Evolutionary conservation across 1,140 invertebrate species (phyloP), one percentile per base, ranked within the genome.

Genomic region (Parapsyche elsis): DNA sequence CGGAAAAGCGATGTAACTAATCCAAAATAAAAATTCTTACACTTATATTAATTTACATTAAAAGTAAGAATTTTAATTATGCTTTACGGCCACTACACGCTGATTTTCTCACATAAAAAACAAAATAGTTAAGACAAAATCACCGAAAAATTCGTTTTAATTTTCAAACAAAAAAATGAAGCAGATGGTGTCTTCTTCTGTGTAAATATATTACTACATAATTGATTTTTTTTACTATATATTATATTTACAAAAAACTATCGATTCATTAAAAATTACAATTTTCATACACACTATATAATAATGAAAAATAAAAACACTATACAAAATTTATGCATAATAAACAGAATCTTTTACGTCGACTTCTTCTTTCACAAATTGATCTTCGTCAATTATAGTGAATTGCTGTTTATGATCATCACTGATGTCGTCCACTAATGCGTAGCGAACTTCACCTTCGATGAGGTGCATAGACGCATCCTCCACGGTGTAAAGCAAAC

Each of bases 401-500:
- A 77, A 77, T 45, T 77, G 75, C 26, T 77, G 57, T 24, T 77
- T 77, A 19, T 49, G 45, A 77, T 77, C 75, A 9, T 77, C 75
- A n/a, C 57, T 57, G 4, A 77, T 19, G 19, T 77, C 75, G 23
- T 64, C 75, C 0, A 77, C 75, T 30, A 77, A 64, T 12, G 57
- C 23, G 21, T 77, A 77, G 19, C 53, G 53, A 14, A 77, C 75
- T 64, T 67, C 75, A 5, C 75, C 75, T 30, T 67, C 57, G 23
- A 77, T 77, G 19, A 77, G 24, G 1, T 57, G 71, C 46, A 75
- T 75, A 21, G 44, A 9, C 1, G 59, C 75, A 24, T 38, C 24
- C 44, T 46, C 75, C 1, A 77, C 59, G 44, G 75, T 21, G 44
- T 77, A 77, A 16, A 77, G 49, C n/a, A 77, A 44, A n/a, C 75